A percentile compares a stretch with the other conserved stretches of the same genome.
phyloP scores from a whole-genome alignment of 2,888 invertebrate genomes.

The Pollenia angustigena region DNA sequence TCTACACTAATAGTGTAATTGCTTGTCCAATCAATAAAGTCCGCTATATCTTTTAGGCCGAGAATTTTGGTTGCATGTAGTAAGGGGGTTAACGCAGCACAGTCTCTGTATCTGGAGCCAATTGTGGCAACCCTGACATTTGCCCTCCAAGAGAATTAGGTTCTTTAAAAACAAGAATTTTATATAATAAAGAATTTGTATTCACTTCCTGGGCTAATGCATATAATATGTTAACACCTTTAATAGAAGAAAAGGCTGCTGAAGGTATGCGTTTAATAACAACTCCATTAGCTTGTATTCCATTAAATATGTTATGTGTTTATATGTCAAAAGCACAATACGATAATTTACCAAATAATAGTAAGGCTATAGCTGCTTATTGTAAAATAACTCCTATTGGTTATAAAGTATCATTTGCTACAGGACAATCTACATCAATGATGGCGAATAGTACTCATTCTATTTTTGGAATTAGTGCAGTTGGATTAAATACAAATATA shows the following conservation, averaged over 20 bases:
- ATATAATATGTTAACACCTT: neutral
- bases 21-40: too few species aligned
- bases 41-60: too few species aligned
- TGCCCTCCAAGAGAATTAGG: too few species aligned
- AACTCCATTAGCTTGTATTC: neutral
- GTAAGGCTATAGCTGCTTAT: neutral
- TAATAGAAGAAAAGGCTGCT: neutral
- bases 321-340: conserved; percentile 6
- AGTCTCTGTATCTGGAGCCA: too few species aligned
- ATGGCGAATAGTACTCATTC: neutral
- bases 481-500: neutral
- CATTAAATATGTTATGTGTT: conserved; percentile 7
- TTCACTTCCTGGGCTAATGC: neutral
- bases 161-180: neutral
- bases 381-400: conserved; percentile 3
- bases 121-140: too few species aligned
- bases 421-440: neutral
- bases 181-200: conserved; percentile 14
- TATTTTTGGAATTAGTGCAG: neutral
- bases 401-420: neutral
- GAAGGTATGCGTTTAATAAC: neutral
- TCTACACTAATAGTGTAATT: too few species aligned
- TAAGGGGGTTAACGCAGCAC: too few species aligned
- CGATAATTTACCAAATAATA: neutral
- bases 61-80: too few species aligned